Base-by-base conservation (phyloP, 1,140 invertebrate genomes). In the Drosophila nannoptera region DNA sequence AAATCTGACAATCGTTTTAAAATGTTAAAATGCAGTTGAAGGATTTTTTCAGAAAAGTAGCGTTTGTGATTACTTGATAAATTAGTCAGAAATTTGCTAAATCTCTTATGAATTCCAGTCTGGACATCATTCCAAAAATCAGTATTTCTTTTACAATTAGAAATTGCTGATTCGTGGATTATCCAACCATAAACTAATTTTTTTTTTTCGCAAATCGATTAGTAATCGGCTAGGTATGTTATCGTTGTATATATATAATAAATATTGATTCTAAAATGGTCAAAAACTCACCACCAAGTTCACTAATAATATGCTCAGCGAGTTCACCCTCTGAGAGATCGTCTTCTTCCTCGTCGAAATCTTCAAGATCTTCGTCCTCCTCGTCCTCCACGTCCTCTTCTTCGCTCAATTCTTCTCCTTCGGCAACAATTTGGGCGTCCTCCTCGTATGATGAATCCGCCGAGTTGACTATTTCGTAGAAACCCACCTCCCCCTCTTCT, bases 311-410 rank as follows among this genome's bases (percentile, higher is more conserved):
- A 66, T 81, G 82, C 53, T 86, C 77, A 50, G 82, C 87, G 58
- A 88, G 71, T 75, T 88, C 87, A 69, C 75, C 84, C 53, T 88
- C 87, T 33, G 82, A 81, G 45, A 86, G 63, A 35, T 86, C 81
- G 46, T 84, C 78, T 46, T 78, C 77, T 12, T 83, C 78, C n/a
- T 86, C 73, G 38, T 86, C 81, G 45, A 81, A 83, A 59, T 84
- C 80, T 40, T 84, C 80, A 33, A 84, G 69, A 49, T 84, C 80
- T 62, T 83, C 78, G 62, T 84, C 80, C 40, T 75, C 73, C 32
- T 81, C 78, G 58, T 83, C 82, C 61, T 84, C 81, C 14, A 81
- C 80, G 53, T 87, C 82, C 61, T 87, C 82, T 36, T 88, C 86
- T 14, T 86, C 86, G 53, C 69, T 86, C n/a, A 87, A 66, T 54